Conservation (phyloP, 2,797 vertebrate species). For the Sebastes goodei region DNA sequence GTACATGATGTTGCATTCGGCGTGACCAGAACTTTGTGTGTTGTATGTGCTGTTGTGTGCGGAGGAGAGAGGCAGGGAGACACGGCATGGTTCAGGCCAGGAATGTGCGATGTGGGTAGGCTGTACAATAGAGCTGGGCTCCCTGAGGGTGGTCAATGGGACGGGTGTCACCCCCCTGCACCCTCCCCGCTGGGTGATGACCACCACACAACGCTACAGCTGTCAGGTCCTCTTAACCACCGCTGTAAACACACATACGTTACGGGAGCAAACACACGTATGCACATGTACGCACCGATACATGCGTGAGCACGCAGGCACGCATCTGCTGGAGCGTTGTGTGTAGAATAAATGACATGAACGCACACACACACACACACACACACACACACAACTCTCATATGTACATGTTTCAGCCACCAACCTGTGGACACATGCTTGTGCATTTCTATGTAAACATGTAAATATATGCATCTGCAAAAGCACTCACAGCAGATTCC, state of each 20-base stretch:
- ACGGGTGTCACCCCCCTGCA: constrained; percentile 72
- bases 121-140: constrained; percentile 76
- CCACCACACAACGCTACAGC: constrained; percentile 69
- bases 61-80: constrained; percentile 35
- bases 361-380: not conserved
- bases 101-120: constrained; percentile 77
- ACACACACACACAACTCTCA: not conserved
- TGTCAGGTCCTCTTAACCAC: constrained; percentile 76
- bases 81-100: constrained; percentile 63
- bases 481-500: constrained; percentile 29
- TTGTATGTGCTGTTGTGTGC: constrained; percentile 45
- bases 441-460: not conserved
- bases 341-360: not conserved
- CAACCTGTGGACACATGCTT: not conserved
- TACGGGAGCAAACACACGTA: constrained; percentile 8
- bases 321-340: not conserved
- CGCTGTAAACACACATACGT: constrained; percentile 47
- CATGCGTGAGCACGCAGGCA: not conserved
- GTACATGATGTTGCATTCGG: constrained; percentile 43
- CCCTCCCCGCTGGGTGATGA: constrained; percentile 76
- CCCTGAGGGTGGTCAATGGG: constrained; percentile 76
- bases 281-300: not conserved
- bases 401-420: not conserved
- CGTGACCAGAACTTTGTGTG: constrained; percentile 49
- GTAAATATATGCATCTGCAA: not conserved